Conservation (phyloP, 2,797 vertebrate genomes). For the Leptatherina wallacei region DNA sequence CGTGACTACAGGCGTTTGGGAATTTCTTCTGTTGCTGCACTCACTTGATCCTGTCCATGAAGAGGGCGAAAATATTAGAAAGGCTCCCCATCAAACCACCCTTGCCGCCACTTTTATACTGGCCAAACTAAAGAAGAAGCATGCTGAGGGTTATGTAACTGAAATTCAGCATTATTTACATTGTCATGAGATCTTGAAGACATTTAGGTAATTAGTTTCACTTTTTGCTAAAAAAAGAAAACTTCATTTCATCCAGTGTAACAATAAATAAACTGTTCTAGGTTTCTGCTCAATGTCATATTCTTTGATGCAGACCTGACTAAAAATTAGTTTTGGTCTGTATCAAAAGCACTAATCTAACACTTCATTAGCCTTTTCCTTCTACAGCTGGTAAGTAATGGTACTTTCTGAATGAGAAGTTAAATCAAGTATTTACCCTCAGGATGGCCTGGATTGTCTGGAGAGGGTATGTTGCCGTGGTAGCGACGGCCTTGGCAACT, state of each 20-base stretch:
- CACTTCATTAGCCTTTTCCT: background rate
- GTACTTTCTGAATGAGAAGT: background rate
- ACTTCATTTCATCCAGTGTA: background rate
- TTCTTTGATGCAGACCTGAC: background rate
- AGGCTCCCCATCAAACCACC: slow-evolving; percentile 77
- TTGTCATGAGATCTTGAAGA: background rate
- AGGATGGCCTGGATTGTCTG: slow-evolving; percentile 87
- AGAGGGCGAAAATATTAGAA: slow-evolving; percentile 73
- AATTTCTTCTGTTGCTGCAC: slow-evolving; percentile 41
- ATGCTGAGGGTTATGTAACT: background rate
- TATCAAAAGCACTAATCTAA: no score
- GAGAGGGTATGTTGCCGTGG: slow-evolving; percentile 85
- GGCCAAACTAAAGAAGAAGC: slow-evolving; percentile 79
- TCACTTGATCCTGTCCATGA: slow-evolving; percentile 84
- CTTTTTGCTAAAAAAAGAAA: no score
- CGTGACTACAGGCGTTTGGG: background rate
- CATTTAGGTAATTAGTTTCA: no score
- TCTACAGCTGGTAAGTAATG: background rate
- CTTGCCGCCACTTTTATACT: slow-evolving; percentile 80
- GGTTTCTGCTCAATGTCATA: no score
- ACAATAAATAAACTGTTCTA: background rate
- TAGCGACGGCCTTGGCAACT: slow-evolving; percentile 85
- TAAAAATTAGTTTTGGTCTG: background rate
- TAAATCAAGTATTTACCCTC: slow-evolving; percentile 73
- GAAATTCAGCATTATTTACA: background rate